These are phyloP conservation scores for Urocitellus parryii DNA, from an alignment of 2,113 vertebrate species.

Conservation along the genomic window DNA sequence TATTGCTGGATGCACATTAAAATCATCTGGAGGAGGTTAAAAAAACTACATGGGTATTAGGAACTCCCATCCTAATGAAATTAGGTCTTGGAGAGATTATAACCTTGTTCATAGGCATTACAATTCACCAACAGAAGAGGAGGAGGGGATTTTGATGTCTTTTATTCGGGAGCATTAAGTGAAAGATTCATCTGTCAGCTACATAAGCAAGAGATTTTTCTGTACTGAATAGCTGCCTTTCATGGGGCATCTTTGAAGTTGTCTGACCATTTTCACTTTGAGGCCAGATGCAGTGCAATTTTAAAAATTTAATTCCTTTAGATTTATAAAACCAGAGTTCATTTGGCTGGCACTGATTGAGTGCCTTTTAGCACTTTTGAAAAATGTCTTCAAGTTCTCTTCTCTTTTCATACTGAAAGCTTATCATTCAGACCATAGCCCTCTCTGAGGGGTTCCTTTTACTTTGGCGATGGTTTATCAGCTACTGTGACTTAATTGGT, in stretches of 20 bases:
- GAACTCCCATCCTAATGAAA: slow-evolving; percentile 27
- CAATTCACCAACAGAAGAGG: slow-evolving; percentile 21
- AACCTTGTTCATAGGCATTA: slow-evolving; percentile 7
- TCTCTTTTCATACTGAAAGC: slow-evolving; percentile 42
- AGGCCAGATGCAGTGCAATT: slow-evolving; percentile 70
- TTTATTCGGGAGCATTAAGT: slow-evolving; percentile 52
- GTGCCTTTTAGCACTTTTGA: slow-evolving; percentile 66
- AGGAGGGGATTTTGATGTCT: neutral
- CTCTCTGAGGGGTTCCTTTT: neutral
- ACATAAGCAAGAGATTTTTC: slow-evolving; percentile 54
- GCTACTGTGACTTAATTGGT: neutral
- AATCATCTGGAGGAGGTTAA: neutral
- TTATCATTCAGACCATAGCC: neutral
- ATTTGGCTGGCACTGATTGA: slow-evolving; percentile 66
- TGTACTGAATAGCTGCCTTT: slow-evolving; percentile 77
- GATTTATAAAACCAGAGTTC: slow-evolving; percentile 67
- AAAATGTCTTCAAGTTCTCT: slow-evolving; percentile 63
- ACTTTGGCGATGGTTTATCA: slow-evolving; percentile 1
- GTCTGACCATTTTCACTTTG: slow-evolving; percentile 77
- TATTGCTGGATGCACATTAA: neutral
- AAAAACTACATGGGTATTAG: neutral
- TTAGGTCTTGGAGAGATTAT: slow-evolving; percentile 10
- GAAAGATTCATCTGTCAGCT: slow-evolving; percentile 72
- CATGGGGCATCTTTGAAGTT: slow-evolving; percentile 74
- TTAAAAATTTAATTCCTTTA: slow-evolving; percentile 77